Conservation (phyloP, 1,140 invertebrate species). For the Goniozus legneri region DNA sequence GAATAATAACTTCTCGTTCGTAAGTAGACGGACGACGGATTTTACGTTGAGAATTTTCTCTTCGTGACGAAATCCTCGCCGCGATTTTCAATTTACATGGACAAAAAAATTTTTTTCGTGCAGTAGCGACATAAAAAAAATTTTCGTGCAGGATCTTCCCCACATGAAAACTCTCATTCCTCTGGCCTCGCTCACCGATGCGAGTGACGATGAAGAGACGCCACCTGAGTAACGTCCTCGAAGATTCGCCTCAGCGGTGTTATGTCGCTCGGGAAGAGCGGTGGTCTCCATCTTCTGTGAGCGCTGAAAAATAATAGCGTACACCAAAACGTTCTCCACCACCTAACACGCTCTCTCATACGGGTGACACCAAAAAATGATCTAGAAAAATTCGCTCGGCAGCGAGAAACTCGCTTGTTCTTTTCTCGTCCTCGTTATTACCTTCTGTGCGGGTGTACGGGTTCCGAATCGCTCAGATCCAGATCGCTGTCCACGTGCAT, state of each 20-base stretch:
- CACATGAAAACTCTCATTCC: not conserved
- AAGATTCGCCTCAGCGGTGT: conserved; percentile 70
- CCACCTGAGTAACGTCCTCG: conserved; percentile 59
- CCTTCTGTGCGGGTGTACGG: conserved; percentile 61
- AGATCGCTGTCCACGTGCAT: conserved; percentile 66
- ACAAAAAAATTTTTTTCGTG: no score
- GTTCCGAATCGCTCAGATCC: conserved; percentile 62
- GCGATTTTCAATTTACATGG: no score
- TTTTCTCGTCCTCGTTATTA: no score
- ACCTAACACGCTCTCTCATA: no score
- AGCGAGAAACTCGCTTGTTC: no score
- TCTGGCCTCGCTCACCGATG: conserved; percentile 35
- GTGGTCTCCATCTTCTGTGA: conserved; percentile 67
- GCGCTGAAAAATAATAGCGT: conserved; percentile 60
- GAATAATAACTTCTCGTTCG: no score
- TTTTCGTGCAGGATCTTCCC: not conserved
- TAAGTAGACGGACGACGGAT: no score
- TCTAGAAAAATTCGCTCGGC: no score
- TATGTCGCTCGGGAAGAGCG: conserved; percentile 70
- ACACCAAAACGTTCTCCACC: no score
- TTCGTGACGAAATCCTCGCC: no score
- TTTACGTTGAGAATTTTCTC: no score
- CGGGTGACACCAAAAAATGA: no score
- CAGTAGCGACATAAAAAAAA: not conserved
- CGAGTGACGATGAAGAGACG: conserved; percentile 35